phyloP scores from a whole-genome alignment of 2,797 vertebrate species.

The Hoplostethus atlanticus region DNA sequence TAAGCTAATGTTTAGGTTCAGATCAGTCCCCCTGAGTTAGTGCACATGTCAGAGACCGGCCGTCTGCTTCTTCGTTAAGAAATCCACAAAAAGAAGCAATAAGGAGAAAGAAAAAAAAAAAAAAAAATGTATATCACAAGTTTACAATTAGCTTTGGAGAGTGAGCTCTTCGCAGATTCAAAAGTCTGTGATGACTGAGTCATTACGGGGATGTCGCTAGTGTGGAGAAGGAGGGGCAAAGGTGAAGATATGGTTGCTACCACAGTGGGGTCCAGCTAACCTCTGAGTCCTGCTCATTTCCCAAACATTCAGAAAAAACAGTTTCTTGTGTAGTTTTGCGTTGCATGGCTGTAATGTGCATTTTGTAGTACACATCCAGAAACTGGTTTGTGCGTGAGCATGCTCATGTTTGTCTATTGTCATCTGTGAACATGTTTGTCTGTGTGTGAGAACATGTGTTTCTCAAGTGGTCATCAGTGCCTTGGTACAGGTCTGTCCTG shows the following conservation, averaged over 20 bases:
- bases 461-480: conserved; percentile 52
- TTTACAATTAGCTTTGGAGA: conserved; percentile 83
- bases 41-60: conserved; percentile 76
- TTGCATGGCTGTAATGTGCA: conserved; percentile 51
- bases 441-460: conserved; percentile 33
- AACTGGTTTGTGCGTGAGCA: conserved; percentile 48
- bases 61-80: conserved; percentile 69
- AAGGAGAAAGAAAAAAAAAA: conserved; percentile 51
- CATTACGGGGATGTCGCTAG: conserved; percentile 49
- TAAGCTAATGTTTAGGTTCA: conserved; percentile 75
- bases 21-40: conserved; percentile 87
- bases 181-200: conserved; percentile 52
- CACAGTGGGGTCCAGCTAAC: conserved; percentile 47
- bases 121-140: conserved; percentile 70
- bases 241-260: conserved; percentile 49
- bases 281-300: conserved; percentile 77
- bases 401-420: conserved; percentile 16
- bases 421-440: conserved; percentile 13
- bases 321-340: conserved; percentile 13
- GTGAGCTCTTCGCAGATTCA: conserved; percentile 59
- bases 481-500: conserved; percentile 58
- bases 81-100: conserved; percentile 68
- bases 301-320: conserved; percentile 58
- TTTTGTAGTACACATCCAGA: conserved; percentile 60
- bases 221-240: conserved; percentile 56